phyloP scores from a whole-genome alignment of 2,888 invertebrate species.

The Malachius bipustulatus region DNA sequence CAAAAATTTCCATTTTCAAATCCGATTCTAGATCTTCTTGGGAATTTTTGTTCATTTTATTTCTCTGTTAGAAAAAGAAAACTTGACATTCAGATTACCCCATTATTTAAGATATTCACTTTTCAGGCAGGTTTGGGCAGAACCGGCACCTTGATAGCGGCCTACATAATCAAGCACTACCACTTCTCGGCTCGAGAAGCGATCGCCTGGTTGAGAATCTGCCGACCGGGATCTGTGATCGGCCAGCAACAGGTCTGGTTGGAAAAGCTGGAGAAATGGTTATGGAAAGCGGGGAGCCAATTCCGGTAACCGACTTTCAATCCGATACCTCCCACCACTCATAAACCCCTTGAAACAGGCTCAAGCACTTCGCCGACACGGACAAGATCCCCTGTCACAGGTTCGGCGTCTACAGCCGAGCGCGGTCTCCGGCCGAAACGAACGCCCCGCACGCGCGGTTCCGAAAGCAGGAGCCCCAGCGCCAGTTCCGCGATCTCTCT shows the following conservation, averaged over 20 bases:
- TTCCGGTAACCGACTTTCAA: too few relatives aligned
- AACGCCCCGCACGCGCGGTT: too few relatives aligned
- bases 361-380: slow-evolving; percentile 34
- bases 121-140: slow-evolving; percentile 76
- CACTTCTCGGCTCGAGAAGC: slow-evolving; percentile 69
- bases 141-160: slow-evolving; percentile 79
- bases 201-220: slow-evolving; percentile 81
- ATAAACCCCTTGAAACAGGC: too few relatives aligned
- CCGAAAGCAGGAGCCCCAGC: too few relatives aligned
- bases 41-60: too few relatives aligned
- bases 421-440: too few relatives aligned
- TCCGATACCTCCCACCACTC: too few relatives aligned
- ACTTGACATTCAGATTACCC: too few relatives aligned
- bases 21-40: too few relatives aligned
- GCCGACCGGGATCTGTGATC: slow-evolving; percentile 79
- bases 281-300: slow-evolving; percentile 44
- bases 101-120: neutral
- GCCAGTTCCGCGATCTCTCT: too few relatives aligned
- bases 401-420: slow-evolving; percentile 39
- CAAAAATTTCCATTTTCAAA: too few relatives aligned
- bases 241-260: slow-evolving; percentile 76
- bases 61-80: too few relatives aligned
- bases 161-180: slow-evolving; percentile 78
- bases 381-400: slow-evolving; percentile 37
- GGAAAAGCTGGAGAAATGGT: slow-evolving; percentile 35